Evolutionary conservation across 2,797 vertebrate genomes (phyloP).

Genomic region (Myotis planiceps): DNA sequence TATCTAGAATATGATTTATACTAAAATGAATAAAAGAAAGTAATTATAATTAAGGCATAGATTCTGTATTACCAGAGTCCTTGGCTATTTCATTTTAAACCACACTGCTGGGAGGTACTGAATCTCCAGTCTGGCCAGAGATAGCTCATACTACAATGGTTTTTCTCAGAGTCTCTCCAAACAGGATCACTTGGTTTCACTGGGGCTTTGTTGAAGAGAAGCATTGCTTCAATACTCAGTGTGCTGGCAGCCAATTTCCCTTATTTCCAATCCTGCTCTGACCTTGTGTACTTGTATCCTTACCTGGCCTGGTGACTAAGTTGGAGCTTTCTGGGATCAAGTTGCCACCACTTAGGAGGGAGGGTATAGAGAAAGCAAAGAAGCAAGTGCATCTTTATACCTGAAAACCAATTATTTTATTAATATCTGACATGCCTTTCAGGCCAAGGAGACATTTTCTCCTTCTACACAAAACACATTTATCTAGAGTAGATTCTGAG

Average conservation of each 20-base stretch:
- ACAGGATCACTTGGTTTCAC: background rate
- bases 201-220: background rate
- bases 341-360: background rate
- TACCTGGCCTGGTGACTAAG: background rate
- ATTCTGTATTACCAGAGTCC: background rate
- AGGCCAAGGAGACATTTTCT: background rate
- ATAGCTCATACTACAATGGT: background rate
- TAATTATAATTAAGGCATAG: slow-evolving; percentile 8
- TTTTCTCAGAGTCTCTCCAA: background rate
- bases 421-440: background rate
- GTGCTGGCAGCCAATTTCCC: background rate
- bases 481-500: background rate
- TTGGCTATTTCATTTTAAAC: background rate
- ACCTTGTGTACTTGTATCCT: background rate
- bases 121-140: background rate
- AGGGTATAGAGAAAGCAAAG: background rate
- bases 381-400: background rate
- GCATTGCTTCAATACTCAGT: background rate
- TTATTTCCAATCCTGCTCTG: background rate
- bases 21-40: background rate
- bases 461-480: background rate
- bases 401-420: background rate
- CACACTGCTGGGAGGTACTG: background rate
- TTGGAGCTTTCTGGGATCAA: background rate
- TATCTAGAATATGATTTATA: background rate